phyloP scores from a whole-genome alignment of 2,888 invertebrate species.

The Chirona hameri region DNA sequence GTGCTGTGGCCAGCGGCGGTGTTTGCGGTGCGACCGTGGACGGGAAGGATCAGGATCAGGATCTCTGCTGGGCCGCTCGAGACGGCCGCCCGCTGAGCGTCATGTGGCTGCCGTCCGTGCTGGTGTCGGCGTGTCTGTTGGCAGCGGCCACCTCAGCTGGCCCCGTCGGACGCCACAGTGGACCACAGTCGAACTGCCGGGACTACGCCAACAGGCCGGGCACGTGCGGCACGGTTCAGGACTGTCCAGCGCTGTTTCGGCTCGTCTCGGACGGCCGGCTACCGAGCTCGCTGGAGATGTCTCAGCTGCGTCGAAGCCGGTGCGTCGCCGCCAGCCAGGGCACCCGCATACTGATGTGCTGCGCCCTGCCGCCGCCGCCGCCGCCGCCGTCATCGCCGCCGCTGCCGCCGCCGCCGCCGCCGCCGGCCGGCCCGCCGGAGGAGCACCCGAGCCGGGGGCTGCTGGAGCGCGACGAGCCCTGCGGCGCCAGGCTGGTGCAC shows the following conservation, averaged over 20 bases:
- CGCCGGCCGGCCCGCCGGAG: background rate
- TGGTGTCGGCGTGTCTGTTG: no score
- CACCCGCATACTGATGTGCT: background rate
- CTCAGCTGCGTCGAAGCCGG: background rate
- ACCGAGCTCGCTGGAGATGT: background rate
- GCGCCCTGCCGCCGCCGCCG: background rate
- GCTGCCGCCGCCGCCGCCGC: no score
- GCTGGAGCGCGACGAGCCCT: background rate
- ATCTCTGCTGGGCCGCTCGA: no score
- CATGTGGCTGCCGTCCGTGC: no score
- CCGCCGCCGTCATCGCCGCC: no score
- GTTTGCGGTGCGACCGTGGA: no score
- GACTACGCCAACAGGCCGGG: background rate
- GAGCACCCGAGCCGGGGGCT: background rate
- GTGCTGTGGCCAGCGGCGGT: no score
- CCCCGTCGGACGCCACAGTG: background rate
- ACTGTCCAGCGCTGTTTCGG: background rate
- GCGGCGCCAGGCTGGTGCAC: background rate
- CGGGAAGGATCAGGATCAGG: no score
- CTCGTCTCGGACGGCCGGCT: background rate
- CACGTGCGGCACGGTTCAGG: background rate
- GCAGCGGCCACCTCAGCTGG: background rate
- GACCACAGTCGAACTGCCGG: background rate
- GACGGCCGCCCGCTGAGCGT: no score
- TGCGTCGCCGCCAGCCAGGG: background rate